phyloP scores from a whole-genome alignment of 92 coral and sea anemone genomes.

The Montipora capitata region DNA sequence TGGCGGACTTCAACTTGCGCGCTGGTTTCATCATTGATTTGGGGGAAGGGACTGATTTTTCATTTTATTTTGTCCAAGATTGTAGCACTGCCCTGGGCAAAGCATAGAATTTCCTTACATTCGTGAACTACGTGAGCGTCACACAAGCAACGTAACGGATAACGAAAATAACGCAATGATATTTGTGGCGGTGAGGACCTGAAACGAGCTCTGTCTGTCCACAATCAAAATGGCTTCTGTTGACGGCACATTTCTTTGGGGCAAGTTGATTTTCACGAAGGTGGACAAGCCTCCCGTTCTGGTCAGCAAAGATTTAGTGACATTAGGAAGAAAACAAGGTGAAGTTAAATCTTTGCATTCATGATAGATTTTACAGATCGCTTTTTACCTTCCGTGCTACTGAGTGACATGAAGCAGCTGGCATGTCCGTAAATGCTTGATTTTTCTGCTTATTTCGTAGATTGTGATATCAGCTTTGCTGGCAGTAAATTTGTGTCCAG shows the following conservation, averaged over 20 bases:
- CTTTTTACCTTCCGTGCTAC: background rate
- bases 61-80: too few species aligned
- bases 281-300: slow-evolving; percentile 83
- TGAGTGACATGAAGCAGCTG: background rate
- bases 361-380: background rate
- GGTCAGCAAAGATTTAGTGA: slow-evolving; percentile 70
- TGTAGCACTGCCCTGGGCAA: too few species aligned
- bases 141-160: background rate
- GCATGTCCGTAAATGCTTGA: too few species aligned
- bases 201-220: background rate
- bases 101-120: too few species aligned
- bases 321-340: slow-evolving; percentile 88
- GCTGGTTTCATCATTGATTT: too few species aligned
- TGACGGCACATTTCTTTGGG: slow-evolving; percentile 51
- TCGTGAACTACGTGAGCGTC: background rate
- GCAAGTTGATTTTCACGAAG: slow-evolving; percentile 83
- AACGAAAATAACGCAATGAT: background rate
- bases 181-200: too few species aligned
- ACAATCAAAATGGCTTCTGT: slow-evolving; percentile 78
- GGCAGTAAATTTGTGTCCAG: slow-evolving; percentile 83
- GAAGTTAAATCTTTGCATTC: background rate
- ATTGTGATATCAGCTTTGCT: slow-evolving; percentile 83
- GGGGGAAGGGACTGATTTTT: too few species aligned
- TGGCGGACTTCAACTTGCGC: too few species aligned
- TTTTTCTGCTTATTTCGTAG: slow-evolving; percentile 32